A percentile compares a stretch with the other conserved stretches of the same genome.
These are phyloP conservation scores for Autographa pulchrina DNA, from an alignment of 2,888 invertebrate genomes.

Conservation along the genomic window DNA sequence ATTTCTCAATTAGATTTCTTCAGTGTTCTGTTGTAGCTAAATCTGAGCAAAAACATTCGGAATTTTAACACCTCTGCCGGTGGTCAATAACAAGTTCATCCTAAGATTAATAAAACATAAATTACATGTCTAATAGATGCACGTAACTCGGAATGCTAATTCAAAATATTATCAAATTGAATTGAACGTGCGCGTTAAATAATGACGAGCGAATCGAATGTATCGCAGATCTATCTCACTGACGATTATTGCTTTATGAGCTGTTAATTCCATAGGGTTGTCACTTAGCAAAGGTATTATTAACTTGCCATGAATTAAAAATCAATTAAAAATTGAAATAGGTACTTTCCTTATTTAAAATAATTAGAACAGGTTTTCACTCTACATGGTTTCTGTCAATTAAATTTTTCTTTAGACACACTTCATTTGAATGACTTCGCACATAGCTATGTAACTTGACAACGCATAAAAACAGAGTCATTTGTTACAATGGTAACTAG, in stretches of 20 bases:
- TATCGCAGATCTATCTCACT: slow-evolving; percentile 42
- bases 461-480: too few relatives aligned
- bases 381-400: background rate
- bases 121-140: slow-evolving; percentile 11
- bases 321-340: too few relatives aligned
- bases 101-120: slow-evolving; percentile 19
- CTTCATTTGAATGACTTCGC: too few relatives aligned
- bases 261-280: slow-evolving; percentile 48
- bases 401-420: background rate
- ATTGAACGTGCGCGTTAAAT: slow-evolving; percentile 31
- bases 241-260: slow-evolving; percentile 53
- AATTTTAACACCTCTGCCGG: slow-evolving; percentile 12
- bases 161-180: slow-evolving; percentile 28
- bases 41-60: slow-evolving; percentile 7
- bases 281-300: background rate
- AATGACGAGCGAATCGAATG: slow-evolving; percentile 38
- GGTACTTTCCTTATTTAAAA: background rate
- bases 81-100: slow-evolving; percentile 42
- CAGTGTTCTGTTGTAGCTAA: too few relatives aligned
- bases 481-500: background rate
- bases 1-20: too few relatives aligned
- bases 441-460: too few relatives aligned
- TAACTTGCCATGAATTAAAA: background rate
- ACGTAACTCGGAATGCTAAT: slow-evolving; percentile 12
- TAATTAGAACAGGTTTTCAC: background rate